Percentiles rank a stretch among this genome's conserved stretches.
Conservation (phyloP, 2,888 invertebrate species). For the Zaprionus lineosus region DNA sequence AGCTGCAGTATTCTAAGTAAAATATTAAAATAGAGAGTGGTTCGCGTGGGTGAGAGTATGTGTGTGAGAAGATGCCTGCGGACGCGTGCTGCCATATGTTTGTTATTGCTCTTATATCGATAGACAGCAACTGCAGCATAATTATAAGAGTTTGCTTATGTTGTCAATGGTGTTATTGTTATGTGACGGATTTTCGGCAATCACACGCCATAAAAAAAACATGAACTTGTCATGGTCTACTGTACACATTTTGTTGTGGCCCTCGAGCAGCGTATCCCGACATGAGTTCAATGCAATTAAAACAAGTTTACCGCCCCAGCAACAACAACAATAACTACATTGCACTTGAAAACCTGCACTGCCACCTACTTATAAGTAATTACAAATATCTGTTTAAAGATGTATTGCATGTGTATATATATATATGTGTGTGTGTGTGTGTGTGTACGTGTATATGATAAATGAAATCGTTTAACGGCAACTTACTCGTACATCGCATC, state of each 20-base stretch:
- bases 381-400: too few species aligned
- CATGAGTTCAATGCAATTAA: conserved; percentile 58
- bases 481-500: conserved; percentile 82
- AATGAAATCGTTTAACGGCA: conserved; percentile 51
- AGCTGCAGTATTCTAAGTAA: conserved; percentile 44
- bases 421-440: too few species aligned
- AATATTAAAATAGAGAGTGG: too few species aligned
- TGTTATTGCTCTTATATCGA: conserved; percentile 38
- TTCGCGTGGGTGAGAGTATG: too few species aligned
- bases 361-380: conserved; percentile 30
- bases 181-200: conserved; percentile 30
- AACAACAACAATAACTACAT: conserved; percentile 22
- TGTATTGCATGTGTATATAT: too few species aligned
- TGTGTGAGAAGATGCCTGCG: too few species aligned
- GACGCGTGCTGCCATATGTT: too few species aligned
- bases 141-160: conserved; percentile 5
- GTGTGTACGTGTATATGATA: conserved; percentile 25
- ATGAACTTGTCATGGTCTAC: conserved; percentile 20
- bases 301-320: conserved; percentile 56
- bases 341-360: conserved; percentile 61
- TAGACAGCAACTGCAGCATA: conserved; percentile 37
- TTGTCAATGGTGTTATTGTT: conserved; percentile 37
- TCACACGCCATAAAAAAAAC: conserved; percentile 11
- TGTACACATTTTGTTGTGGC: conserved; percentile 7
- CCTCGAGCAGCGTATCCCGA: not conserved